Evolutionary conservation across 1,140 invertebrate genomes (phyloP).

Genomic region (Elysia chlorotica): DNA sequence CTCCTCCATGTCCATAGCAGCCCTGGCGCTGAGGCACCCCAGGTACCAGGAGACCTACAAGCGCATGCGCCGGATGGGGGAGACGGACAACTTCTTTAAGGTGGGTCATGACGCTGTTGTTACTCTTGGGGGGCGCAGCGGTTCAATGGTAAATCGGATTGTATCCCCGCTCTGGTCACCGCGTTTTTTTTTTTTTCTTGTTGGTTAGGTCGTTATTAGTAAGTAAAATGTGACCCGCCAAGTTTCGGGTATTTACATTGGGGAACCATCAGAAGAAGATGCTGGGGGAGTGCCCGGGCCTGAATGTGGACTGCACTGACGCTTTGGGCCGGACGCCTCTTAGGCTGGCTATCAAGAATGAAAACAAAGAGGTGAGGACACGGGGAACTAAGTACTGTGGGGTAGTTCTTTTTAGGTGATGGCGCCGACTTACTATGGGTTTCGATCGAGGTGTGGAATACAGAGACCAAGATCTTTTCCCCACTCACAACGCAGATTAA

Average conservation of each 20-base stretch:
- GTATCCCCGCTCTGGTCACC: background rate
- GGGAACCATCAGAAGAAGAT: background rate
- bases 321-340: constrained; percentile 42
- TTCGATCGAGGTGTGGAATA: no score
- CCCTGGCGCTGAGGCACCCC: constrained; percentile 55
- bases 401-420: no score
- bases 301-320: constrained; percentile 43
- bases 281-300: constrained; percentile 32
- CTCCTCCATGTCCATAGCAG: constrained; percentile 55
- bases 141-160: background rate
- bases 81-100: constrained; percentile 49
- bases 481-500: no score
- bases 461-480: no score
- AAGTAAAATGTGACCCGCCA: no score
- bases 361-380: constrained; percentile 49
- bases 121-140: background rate
- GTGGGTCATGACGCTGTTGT: background rate
- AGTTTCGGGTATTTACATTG: no score
- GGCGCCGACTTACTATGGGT: no score
- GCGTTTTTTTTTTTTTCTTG: background rate
- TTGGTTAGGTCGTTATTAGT: background rate
- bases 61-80: constrained; percentile 43
- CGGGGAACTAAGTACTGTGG: no score
- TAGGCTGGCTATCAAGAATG: constrained; percentile 44
- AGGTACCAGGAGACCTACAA: constrained; percentile 51